Evolutionary conservation across 92 coral and sea anemone species (phyloP), one percentile per base, ranked within the genome.

Genomic region (Siderastrea siderea): DNA sequence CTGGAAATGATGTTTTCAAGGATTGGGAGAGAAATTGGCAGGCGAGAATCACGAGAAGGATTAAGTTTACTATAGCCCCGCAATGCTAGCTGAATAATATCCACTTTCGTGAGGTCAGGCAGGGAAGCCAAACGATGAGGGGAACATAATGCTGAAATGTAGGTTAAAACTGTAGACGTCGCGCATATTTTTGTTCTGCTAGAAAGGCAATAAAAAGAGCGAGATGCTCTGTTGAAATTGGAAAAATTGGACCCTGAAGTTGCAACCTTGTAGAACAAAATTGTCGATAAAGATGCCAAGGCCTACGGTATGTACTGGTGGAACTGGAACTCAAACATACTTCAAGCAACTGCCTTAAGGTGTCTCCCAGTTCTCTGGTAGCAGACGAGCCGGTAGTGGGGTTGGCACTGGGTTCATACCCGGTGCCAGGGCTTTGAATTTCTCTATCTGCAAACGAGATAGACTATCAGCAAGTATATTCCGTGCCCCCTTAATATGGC

Each of bases 401-500:
- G 91, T 69, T 47, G 91, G 86, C 4, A 8, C 50, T 55, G 75
- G 69, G 48, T 73, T 68, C 68, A 66, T 87, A 51, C 77, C 80
- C 74, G 66, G 73, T 11, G 81, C 81, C 43, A 68, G 81, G 52
- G 46, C 80, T 75, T 60, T 81, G 92, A 88, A 88, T 68, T 74
- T 81, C 57, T 57, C 71, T 12, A 88, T 87, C 92, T 88, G 87
- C 58, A 88, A 80, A 63, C 92, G 87, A 73, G 91, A 88, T 50
- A 87, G 77, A 44, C 53, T 68, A 47, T 88, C 87, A 82, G 92
- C 92, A 9, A 75, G 68, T 16, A 65, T 60, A 62, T 88, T 88
- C 47, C 64, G 52, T 38, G 48, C 17, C n/a, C 92, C 88, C 7
- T 55, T 57, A 16, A 89, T 83, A 47, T 89, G 92, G 11, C 68